phyloP scores from a whole-genome alignment of 2,888 invertebrate species.

The Lasioglossum villosulum region DNA sequence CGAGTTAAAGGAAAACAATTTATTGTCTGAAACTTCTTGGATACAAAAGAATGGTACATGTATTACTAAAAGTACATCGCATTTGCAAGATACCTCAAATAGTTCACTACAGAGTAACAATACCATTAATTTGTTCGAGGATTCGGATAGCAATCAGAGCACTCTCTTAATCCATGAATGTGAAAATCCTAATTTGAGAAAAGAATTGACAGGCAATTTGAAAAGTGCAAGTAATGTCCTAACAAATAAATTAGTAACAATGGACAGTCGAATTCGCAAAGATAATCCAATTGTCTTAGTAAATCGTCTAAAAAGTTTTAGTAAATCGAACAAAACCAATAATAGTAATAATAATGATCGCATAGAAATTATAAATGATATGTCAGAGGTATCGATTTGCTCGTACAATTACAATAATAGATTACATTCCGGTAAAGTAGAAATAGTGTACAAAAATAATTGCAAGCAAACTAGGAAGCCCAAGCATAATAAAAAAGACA shows the following conservation, averaged over 20 bases:
- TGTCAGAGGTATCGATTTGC: not conserved
- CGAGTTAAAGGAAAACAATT: not conserved
- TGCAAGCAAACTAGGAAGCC: not conserved
- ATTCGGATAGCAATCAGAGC: constrained; percentile 67
- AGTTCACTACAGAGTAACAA: not conserved
- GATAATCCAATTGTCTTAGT: not conserved
- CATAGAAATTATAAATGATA: not conserved
- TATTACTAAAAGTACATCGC: not conserved
- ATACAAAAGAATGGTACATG: not conserved
- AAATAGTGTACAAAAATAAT: not conserved
- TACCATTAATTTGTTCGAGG: not conserved
- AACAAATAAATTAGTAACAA: not conserved
- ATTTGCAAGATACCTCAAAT: not conserved
- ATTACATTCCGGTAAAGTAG: not conserved
- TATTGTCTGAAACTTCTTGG: not conserved
- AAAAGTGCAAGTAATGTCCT: not conserved
- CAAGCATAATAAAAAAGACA: not conserved
- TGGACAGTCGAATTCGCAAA: not conserved
- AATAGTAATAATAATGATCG: not conserved
- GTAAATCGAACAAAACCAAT: not conserved
- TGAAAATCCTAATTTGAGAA: not conserved
- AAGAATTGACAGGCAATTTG: not conserved
- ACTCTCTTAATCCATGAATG: constrained; percentile 68
- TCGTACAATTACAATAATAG: not conserved
- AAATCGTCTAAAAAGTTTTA: not conserved